phyloP scores from a whole-genome alignment of 2,797 vertebrate genomes.

The Aplochiton taeniatus region DNA sequence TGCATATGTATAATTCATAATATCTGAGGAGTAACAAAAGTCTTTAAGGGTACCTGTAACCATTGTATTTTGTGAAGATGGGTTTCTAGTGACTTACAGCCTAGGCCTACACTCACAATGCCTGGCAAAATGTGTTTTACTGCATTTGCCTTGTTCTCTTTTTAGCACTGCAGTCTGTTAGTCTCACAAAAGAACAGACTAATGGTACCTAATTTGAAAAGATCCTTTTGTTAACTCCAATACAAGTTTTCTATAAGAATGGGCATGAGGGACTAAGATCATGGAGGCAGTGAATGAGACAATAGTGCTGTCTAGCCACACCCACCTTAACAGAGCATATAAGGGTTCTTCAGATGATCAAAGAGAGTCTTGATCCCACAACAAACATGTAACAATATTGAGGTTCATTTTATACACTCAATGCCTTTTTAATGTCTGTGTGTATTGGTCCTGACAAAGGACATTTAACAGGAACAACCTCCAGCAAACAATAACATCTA shows the following conservation, averaged over 20 bases:
- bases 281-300: neutral
- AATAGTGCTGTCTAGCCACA: neutral
- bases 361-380: conserved; percentile 7
- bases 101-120: too few species aligned
- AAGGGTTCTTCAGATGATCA: conserved; percentile 10
- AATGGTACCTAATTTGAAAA: neutral
- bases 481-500: neutral
- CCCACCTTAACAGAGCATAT: conserved; percentile 9
- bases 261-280: neutral
- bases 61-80: too few species aligned
- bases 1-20: too few species aligned
- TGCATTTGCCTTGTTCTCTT: too few species aligned
- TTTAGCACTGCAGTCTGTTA: too few species aligned
- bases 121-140: too few species aligned
- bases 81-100: too few species aligned
- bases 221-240: neutral
- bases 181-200: too few species aligned
- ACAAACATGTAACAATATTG: conserved; percentile 12
- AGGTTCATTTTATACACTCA: conserved; percentile 1
- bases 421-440: conserved; percentile 24
- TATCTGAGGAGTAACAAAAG: too few species aligned
- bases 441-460: conserved; percentile 19
- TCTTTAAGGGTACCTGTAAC: too few species aligned
- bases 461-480: neutral
- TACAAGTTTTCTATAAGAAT: conserved; percentile 2